Base-by-base conservation (phyloP, 2,797 vertebrate species). In the Apogon talboti region DNA sequence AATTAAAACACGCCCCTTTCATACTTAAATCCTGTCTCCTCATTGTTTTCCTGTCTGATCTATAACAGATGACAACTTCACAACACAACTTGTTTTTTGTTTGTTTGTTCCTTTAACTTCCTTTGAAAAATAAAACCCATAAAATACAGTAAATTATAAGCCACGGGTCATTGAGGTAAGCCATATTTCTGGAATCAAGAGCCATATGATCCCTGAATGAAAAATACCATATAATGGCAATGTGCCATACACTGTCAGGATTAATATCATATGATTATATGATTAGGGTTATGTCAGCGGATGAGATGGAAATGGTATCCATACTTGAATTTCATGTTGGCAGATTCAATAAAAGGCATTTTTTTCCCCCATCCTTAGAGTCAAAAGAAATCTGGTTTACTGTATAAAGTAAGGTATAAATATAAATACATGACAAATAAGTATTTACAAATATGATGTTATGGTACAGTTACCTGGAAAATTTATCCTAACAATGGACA, bases 211-310 rank as follows among this genome's bases (percentile, higher is more conserved):
- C 41, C 35, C 49, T 11, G 11, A 66, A 76, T 63, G 64, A 66
- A 72, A 16, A 77, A 50, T 15, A 60, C 2, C 28, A 53, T 19
- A 66, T 58, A 43, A 49, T 53, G 47, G 56, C 21, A 58, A 46
- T 53, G 45, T 16, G 7, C 55, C 55, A 38, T n/a, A 42, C 48
- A 49, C 38, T 66, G 19, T 3, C 15, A 45, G 47, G 35, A 15
- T 44, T 71, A 74, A 78, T 73, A 65, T 66, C 67, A 21, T 42
- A 6, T 50, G 59, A 75, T 70, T 12, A 50, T 45, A 21, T 62
- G 44, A 76, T 73, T 61, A 60, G 47, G n/a, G 60, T 15, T 30
- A 57, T 49, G 24, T 61, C 33, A 68, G 57, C 50, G 54, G 56
- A 45, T 21, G 38, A 43, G 16, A 38, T 42, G 50, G 43, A 69